These are phyloP conservation scores for Craseonycteris thonglongyai DNA, from an alignment of 2,113 vertebrate genomes.

Conservation along the genomic window DNA sequence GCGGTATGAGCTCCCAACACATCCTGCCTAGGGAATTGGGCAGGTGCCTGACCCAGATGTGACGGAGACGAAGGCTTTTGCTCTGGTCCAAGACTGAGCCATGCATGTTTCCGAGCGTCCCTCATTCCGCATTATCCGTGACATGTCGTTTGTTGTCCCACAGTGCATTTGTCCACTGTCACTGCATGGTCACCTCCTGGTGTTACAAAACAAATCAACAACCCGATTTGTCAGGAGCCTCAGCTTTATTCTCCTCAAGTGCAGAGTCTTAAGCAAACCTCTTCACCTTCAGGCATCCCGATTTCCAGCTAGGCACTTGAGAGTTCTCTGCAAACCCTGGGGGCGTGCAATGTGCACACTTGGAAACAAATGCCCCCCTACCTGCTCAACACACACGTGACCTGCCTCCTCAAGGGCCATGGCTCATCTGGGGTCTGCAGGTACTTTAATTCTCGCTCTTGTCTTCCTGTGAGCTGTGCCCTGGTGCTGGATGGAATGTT, in stretches of 20 bases:
- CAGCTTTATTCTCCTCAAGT: background rate
- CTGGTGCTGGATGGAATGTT: background rate
- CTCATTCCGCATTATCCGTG: too few relatives aligned
- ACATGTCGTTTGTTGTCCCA: background rate
- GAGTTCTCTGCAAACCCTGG: background rate
- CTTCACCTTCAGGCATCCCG: background rate
- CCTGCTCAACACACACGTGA: background rate
- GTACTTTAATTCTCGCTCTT: background rate
- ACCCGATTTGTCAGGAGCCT: background rate
- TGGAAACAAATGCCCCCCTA: background rate
- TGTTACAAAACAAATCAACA: background rate
- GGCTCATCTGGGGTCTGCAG: too few relatives aligned
- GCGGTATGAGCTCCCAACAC: background rate
- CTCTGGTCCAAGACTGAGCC: background rate
- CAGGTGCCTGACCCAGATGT: background rate
- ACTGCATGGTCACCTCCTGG: background rate
- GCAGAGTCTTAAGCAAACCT: background rate
- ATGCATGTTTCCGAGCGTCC: background rate
- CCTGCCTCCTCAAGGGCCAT: too few relatives aligned
- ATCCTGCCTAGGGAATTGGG: accelerated
- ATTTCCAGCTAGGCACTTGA: background rate
- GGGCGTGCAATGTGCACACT: background rate
- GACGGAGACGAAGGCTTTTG: background rate
- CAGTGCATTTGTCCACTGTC: background rate
- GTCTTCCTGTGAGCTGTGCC: background rate